These are phyloP conservation scores for Microcebus jonahi DNA, from an alignment of 2,113 vertebrate genomes.

Conservation along the genomic window DNA sequence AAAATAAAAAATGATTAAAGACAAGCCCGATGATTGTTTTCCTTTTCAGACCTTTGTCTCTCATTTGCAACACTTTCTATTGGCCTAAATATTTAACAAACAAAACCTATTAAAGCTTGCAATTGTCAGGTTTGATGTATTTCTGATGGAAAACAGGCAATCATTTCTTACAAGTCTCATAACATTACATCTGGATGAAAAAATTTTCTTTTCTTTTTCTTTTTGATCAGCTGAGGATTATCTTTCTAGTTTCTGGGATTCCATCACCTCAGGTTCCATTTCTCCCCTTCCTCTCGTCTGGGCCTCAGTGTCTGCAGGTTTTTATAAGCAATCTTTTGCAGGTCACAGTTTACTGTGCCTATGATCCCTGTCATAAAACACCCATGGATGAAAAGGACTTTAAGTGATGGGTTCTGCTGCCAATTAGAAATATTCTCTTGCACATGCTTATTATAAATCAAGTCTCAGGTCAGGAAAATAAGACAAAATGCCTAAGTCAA, in stretches of 20 bases:
- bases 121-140: neutral
- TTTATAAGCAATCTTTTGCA: neutral
- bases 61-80: constrained; percentile 34
- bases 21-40: constrained; percentile 50
- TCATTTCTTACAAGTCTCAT: neutral
- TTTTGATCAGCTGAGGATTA: constrained; percentile 3
- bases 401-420: neutral
- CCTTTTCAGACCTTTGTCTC: constrained; percentile 54
- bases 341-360: neutral
- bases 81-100: constrained; percentile 49
- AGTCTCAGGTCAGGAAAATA: neutral
- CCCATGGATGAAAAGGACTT: neutral
- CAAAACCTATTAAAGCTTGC: constrained; percentile 35
- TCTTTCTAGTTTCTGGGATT: neutral
- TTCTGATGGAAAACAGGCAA: constrained; percentile 14
- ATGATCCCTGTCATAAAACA: neutral
- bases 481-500: neutral
- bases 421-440: neutral
- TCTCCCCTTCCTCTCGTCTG: neutral
- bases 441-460: neutral
- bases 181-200: neutral
- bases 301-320: neutral
- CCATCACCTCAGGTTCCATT: neutral
- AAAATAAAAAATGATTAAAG: constrained; percentile 71
- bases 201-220: neutral